phyloP scores from a whole-genome alignment of 1,140 invertebrate genomes.

The Uloborus diversus region DNA sequence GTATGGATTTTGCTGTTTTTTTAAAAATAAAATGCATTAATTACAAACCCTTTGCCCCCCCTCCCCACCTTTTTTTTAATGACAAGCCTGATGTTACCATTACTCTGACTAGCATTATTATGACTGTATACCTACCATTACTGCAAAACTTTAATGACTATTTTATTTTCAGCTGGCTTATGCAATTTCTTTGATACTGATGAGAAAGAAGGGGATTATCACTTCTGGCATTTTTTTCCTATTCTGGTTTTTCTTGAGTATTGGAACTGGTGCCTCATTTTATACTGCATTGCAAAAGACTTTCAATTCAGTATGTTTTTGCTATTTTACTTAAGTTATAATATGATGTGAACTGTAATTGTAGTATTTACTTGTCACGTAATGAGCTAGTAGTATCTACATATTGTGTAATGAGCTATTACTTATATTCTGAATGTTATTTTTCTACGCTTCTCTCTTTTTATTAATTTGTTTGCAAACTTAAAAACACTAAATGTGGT shows the following conservation, averaged over 20 bases:
- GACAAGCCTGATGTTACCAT: no score
- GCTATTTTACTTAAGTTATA: not conserved
- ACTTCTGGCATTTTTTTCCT: conserved; percentile 87
- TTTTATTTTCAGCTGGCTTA: conserved; percentile 18
- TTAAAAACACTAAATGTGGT: not conserved
- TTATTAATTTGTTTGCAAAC: not conserved
- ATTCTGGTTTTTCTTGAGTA: conserved; percentile 81
- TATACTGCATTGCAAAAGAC: conserved; percentile 62
- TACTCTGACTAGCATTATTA: no score
- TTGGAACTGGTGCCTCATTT: conserved; percentile 78
- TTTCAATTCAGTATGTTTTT: conserved; percentile 30
- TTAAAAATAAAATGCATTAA: no score
- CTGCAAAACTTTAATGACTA: no score
- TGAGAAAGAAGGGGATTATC: conserved; percentile 72
- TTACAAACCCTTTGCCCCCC: no score
- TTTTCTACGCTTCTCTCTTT: not conserved
- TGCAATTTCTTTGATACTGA: not conserved
- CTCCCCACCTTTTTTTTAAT: no score
- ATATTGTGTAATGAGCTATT: no score
- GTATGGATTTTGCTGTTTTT: not conserved
- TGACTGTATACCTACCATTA: no score
- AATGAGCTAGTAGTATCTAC: no score
- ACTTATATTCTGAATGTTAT: no score
- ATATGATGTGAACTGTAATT: no score
- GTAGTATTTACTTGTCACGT: no score